phyloP scores from a whole-genome alignment of 2,888 invertebrate genomes.

The Caenorhabditis macrosperma region DNA sequence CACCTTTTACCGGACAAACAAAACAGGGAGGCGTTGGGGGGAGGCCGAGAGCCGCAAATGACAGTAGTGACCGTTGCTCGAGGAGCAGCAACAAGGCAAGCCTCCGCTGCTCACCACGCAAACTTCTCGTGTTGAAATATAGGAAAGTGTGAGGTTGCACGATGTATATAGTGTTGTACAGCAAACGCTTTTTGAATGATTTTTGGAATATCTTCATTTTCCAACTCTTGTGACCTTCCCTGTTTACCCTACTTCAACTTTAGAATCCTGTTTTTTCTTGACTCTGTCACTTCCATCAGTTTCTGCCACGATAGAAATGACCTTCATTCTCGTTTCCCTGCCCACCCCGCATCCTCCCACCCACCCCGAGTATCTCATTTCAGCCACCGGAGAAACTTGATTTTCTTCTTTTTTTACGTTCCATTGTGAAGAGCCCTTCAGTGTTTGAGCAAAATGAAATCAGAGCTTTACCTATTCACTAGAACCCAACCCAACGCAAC shows the following conservation, averaged over 20 bases:
- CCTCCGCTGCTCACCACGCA: background rate
- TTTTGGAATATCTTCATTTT: too few species aligned
- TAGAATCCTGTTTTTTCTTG: too few species aligned
- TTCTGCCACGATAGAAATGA: too few species aligned
- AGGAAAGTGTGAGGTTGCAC: slow-evolving; percentile 18
- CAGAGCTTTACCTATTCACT: slow-evolving; percentile 32
- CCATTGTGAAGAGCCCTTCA: background rate
- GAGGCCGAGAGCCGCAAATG: slow-evolving; percentile 19
- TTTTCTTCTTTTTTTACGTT: slow-evolving; percentile 14
- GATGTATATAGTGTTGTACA: background rate
- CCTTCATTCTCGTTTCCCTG: background rate
- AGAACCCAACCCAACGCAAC: too few species aligned
- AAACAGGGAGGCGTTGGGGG: slow-evolving; percentile 53
- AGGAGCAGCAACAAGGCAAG: slow-evolving; percentile 22
- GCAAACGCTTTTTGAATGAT: background rate
- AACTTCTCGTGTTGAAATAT: slow-evolving; percentile 38
- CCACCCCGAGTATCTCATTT: slow-evolving; percentile 30
- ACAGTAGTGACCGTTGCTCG: slow-evolving; percentile 53
- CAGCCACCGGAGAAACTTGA: slow-evolving; percentile 20
- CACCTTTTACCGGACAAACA: slow-evolving; percentile 59
- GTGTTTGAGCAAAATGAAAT: slow-evolving; percentile 40
- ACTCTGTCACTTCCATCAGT: too few species aligned
- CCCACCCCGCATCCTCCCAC: background rate
- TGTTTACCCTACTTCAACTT: too few species aligned
- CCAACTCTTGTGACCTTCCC: too few species aligned